Conservation (phyloP, 2,113 vertebrate genomes). For the Corythoichthys haematopterus region DNA sequence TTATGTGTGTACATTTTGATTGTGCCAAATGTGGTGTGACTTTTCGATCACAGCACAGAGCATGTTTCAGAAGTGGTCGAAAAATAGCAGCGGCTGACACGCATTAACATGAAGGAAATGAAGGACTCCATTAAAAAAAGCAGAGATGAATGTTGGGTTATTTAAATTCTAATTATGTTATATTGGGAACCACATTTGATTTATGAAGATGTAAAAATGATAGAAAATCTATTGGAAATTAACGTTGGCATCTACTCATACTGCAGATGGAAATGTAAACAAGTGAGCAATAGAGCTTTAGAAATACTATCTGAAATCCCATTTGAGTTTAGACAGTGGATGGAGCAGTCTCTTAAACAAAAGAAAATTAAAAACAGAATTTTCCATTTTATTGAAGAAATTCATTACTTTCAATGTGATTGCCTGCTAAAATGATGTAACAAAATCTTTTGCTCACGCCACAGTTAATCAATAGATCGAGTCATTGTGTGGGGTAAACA, state of each 20-base stretch:
- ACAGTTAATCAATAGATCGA: conserved; percentile 10
- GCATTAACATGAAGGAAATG: not conserved
- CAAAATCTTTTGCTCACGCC: conserved; percentile 20
- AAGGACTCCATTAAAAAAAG: not conserved
- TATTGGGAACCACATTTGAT: not conserved
- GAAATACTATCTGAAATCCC: too few species aligned
- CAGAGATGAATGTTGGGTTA: not conserved
- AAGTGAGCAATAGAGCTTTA: not conserved
- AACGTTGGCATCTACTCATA: not conserved
- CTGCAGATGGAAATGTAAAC: conserved; percentile 1
- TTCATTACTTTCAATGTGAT: conserved; percentile 15
- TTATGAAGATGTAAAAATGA: not conserved
- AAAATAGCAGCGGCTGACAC: conserved; percentile 9
- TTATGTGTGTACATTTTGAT: conserved; percentile 13
- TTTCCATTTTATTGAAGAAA: too few species aligned
- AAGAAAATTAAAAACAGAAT: too few species aligned
- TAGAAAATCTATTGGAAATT: not conserved
- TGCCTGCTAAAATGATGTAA: conserved; percentile 16
- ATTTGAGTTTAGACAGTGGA: too few species aligned
- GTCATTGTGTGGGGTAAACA: not conserved
- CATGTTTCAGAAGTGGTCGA: conserved; percentile 6
- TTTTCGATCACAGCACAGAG: conserved; percentile 32
- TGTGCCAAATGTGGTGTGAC: conserved; percentile 36
- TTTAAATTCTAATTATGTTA: not conserved
- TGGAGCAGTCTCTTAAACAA: too few species aligned